A percentile compares a stretch with the other conserved stretches of the same genome.
Conservation (phyloP, 2,888 invertebrate genomes). For the Villa cingulata region DNA sequence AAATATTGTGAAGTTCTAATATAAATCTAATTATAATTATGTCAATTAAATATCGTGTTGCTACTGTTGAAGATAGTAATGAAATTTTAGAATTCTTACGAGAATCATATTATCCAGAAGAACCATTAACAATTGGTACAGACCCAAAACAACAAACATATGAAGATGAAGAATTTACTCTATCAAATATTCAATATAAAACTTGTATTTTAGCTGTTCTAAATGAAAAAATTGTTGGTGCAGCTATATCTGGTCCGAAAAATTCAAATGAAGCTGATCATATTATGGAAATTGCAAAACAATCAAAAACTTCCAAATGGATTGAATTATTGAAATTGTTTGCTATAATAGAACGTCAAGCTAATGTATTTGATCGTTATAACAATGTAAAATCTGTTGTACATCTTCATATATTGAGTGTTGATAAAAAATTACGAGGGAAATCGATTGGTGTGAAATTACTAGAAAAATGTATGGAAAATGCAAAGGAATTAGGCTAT, state of each 20-base stretch:
- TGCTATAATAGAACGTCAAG: slow-evolving; percentile 21
- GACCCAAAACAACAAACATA: slow-evolving; percentile 21
- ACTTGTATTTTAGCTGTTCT: slow-evolving; percentile 23
- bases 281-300: slow-evolving; percentile 19
- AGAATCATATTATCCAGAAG: slow-evolving; percentile 26
- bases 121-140: slow-evolving; percentile 25
- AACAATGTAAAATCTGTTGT: slow-evolving; percentile 19
- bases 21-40: too few relatives aligned
- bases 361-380: slow-evolving; percentile 23
- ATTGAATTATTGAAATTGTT: slow-evolving; percentile 23
- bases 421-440: slow-evolving; percentile 11
- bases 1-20: too few relatives aligned
- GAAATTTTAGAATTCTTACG: slow-evolving; percentile 24
- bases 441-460: slow-evolving; percentile 14
- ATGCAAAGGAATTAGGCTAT: slow-evolving; percentile 11
- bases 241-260: slow-evolving; percentile 28
- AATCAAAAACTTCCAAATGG: slow-evolving; percentile 24
- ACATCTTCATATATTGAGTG: slow-evolving; percentile 22
- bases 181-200: slow-evolving; percentile 21
- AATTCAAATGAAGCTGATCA: slow-evolving; percentile 17
- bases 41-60: slow-evolving; percentile 14
- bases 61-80: slow-evolving; percentile 17
- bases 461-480: slow-evolving; percentile 9
- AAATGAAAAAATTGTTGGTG: too few relatives aligned
- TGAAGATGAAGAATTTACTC: slow-evolving; percentile 23